Conservation (phyloP, 2,797 vertebrate genomes). For the Tenualosa thibaudeaui region DNA sequence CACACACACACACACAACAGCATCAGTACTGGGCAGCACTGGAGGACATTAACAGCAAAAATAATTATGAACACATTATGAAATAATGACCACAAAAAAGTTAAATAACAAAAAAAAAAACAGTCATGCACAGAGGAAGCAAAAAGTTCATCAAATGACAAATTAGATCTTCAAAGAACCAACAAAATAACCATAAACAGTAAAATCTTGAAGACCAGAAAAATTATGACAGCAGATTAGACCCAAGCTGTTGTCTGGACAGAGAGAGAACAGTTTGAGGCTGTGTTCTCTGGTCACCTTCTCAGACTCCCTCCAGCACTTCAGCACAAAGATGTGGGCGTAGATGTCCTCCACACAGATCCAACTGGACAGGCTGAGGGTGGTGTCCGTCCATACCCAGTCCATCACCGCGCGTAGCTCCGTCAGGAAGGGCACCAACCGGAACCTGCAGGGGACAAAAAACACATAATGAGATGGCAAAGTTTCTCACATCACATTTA, state of each 20-base stretch:
- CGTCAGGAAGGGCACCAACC: conserved; percentile 85
- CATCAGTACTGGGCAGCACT: not conserved
- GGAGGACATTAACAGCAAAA: not conserved
- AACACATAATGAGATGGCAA: not conserved
- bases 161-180: not conserved
- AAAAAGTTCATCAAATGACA: too few relatives aligned
- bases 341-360: conserved; percentile 91
- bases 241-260: too few relatives aligned
- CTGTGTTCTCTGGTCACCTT: conserved; percentile 68
- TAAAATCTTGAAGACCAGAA: too few relatives aligned
- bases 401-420: conserved; percentile 89
- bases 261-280: not conserved
- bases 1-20: conserved; percentile 49
- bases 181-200: not conserved
- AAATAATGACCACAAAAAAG: too few relatives aligned
- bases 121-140: too few relatives aligned
- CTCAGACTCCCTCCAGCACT: conserved; percentile 88
- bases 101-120: not conserved
- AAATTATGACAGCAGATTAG: too few relatives aligned
- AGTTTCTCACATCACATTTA: not conserved
- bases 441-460: conserved; percentile 72
- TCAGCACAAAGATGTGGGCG: conserved; percentile 87
- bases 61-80: too few relatives aligned
- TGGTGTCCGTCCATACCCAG: conserved; percentile 91
- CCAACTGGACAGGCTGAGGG: conserved; percentile 88